Conservation (phyloP, 2,113 vertebrate species). For the Alethe castanea region DNA sequence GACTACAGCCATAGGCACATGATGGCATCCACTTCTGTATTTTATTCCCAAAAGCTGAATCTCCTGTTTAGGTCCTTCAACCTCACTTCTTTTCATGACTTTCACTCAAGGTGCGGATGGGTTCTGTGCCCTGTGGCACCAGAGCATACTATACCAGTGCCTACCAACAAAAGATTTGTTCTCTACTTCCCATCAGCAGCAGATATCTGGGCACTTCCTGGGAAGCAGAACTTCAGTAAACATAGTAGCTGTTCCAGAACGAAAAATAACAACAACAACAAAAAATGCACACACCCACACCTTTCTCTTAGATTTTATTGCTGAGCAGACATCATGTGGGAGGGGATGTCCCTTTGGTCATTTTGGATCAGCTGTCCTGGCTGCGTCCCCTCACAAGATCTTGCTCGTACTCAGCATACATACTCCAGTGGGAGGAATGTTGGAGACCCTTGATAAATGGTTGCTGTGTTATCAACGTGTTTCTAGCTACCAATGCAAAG, state of each 20-base stretch:
- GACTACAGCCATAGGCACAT: neutral
- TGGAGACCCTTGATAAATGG: neutral
- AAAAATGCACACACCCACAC: neutral
- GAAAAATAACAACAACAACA: neutral
- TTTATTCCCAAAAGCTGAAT: neutral
- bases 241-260: neutral
- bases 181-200: neutral
- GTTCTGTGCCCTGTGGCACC: neutral
- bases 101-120: neutral
- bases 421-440: no score
- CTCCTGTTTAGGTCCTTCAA: neutral
- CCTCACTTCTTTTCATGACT: neutral
- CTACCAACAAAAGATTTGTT: neutral
- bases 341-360: neutral
- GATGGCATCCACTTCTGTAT: neutral
- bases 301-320: neutral
- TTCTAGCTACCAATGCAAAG: neutral
- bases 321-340: neutral
- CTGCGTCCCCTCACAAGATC: neutral
- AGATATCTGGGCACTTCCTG: neutral
- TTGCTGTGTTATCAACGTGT: rapidly evolving
- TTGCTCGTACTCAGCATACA: neutral
- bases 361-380: neutral
- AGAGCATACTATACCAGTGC: neutral
- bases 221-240: neutral